Conservation (phyloP, 1,140 invertebrate species). For the Akabosia matsudoensis region DNA sequence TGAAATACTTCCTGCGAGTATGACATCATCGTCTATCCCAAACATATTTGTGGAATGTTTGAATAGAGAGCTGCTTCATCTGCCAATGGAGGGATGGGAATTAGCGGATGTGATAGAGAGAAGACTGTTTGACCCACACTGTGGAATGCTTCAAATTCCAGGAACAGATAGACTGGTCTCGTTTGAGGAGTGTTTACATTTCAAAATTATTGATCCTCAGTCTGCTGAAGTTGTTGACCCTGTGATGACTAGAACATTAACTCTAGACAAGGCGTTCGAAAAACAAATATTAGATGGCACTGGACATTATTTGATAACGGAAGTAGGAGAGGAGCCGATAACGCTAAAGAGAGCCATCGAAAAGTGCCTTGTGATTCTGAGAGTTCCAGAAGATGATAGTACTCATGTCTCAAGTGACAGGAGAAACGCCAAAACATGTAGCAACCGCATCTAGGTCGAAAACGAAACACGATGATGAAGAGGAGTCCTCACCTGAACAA, state of each 20-base stretch:
- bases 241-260: conserved; percentile 64
- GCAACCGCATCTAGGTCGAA: not conserved
- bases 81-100: conserved; percentile 78
- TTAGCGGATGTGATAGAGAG: conserved; percentile 72
- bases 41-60: conserved; percentile 14
- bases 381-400: not conserved
- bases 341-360: conserved; percentile 77
- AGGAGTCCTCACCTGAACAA: too few species aligned
- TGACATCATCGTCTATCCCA: not conserved
- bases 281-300: conserved; percentile 72
- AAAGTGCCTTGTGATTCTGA: conserved; percentile 59
- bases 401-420: not conserved
- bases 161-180: conserved; percentile 78
- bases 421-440: not conserved
- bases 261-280: conserved; percentile 70
- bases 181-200: conserved; percentile 79
- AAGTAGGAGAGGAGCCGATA: conserved; percentile 54
- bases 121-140: conserved; percentile 72
- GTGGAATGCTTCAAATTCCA: conserved; percentile 80
- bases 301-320: conserved; percentile 60
- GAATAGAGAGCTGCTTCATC: conserved; percentile 62
- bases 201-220: conserved; percentile 77
- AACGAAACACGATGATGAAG: not conserved
- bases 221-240: conserved; percentile 76
- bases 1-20: not conserved